phyloP scores from a whole-genome alignment of 1,140 invertebrate species.

The Vollenhovia emeryi region DNA sequence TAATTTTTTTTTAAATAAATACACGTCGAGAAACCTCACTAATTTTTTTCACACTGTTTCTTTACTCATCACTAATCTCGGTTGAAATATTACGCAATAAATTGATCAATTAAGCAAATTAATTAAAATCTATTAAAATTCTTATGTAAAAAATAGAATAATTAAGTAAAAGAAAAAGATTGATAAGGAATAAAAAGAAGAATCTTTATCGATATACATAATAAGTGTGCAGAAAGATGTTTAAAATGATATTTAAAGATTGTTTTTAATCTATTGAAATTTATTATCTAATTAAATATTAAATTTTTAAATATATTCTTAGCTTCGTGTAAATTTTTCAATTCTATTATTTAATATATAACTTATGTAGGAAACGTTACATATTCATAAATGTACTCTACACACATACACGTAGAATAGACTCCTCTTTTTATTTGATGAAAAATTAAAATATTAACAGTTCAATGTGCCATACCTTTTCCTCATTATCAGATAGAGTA shows the following conservation, averaged over 20 bases:
- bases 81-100: neutral
- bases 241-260: neutral
- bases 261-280: too few species aligned
- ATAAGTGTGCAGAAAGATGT: neutral
- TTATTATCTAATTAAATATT: too few species aligned
- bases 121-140: neutral
- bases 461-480: slow-evolving; percentile 62
- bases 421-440: neutral
- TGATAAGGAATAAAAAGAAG: neutral
- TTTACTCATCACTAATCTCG: neutral
- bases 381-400: neutral
- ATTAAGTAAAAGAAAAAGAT: too few species aligned
- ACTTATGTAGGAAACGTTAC: neutral
- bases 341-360: neutral
- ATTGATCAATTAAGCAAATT: too few species aligned
- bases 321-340: neutral
- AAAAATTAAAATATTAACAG: neutral
- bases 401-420: neutral
- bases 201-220: slow-evolving; percentile 22
- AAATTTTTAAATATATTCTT: neutral
- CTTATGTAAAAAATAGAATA: neutral
- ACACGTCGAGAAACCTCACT: neutral
- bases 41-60: neutral
- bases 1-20: neutral
- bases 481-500: slow-evolving; percentile 53